A percentile compares a stretch with the other conserved stretches of the same genome.
Conservation (phyloP, 2,113 vertebrate species). For the Progne subis region DNA sequence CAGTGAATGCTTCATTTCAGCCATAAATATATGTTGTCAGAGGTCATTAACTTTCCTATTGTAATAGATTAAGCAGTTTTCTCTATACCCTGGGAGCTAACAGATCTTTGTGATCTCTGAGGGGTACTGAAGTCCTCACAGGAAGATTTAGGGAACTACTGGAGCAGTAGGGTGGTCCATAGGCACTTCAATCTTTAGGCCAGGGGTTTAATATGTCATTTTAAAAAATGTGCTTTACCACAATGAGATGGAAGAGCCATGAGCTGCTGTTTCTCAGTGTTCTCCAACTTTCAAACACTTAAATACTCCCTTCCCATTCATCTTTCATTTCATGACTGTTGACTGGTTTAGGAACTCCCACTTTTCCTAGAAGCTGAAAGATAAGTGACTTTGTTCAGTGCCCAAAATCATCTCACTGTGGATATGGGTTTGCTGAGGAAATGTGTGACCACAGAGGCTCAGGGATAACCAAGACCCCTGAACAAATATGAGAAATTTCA, state of each 20-base stretch:
- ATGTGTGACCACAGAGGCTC: not conserved
- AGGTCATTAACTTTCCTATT: conserved; percentile 60
- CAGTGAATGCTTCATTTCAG: conserved; percentile 65
- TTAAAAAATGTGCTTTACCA: conserved; percentile 15
- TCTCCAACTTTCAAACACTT: not conserved
- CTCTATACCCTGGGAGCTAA: not conserved
- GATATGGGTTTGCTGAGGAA: not conserved
- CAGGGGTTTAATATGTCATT: not conserved
- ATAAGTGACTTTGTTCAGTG: not conserved
- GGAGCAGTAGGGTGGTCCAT: not conserved
- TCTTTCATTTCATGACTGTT: not conserved
- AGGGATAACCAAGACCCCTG: not conserved
- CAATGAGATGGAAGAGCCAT: conserved; percentile 5
- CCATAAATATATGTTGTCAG: conserved; percentile 58
- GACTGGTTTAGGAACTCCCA: not conserved
- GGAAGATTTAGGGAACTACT: not conserved
- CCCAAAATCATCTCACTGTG: not conserved
- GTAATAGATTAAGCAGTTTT: conserved; percentile 48
- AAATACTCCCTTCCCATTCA: not conserved
- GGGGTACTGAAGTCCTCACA: not conserved
- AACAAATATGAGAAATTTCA: not conserved
- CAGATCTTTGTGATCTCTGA: not conserved
- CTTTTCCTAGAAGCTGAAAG: not conserved
- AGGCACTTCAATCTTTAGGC: not conserved
- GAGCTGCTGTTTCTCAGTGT: not conserved